phyloP scores from a whole-genome alignment of 2,888 invertebrate species.

The Lamellibrachia columna region DNA sequence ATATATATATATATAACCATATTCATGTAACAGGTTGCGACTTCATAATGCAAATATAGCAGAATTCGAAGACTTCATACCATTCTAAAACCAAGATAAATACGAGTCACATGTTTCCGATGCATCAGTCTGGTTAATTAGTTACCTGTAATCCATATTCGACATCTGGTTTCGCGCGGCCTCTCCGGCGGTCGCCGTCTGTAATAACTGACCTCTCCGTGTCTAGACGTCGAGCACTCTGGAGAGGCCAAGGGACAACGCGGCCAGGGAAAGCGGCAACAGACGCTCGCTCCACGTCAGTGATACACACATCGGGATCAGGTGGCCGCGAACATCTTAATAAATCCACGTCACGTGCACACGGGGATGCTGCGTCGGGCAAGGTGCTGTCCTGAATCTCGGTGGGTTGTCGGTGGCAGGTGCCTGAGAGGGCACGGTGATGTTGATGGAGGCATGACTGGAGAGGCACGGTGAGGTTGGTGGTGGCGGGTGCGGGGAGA shows the following conservation, averaged over 20 bases:
- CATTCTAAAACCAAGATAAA: neutral
- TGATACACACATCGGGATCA: neutral
- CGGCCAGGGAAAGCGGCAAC: too few species aligned
- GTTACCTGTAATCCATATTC: neutral
- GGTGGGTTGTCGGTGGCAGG: neutral
- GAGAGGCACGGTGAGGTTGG: too few species aligned
- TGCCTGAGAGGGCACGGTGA: neutral
- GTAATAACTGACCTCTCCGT: neutral
- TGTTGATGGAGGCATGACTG: too few species aligned
- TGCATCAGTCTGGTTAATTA: neutral
- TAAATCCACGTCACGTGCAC: constrained; percentile 6
- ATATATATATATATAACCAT: too few species aligned
- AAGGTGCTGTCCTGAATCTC: neutral
- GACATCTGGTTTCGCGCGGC: neutral
- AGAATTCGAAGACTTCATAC: neutral
- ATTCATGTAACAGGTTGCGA: neutral
- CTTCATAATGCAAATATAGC: neutral
- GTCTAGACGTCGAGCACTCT: neutral
- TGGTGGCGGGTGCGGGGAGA: neutral
- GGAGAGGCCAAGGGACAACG: neutral
- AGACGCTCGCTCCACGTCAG: neutral
- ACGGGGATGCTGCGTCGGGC: neutral
- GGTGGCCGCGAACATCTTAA: constrained; percentile 5
- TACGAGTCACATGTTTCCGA: neutral
- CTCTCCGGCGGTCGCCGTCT: neutral